Evolutionary conservation across 1,140 invertebrate species (phyloP).

Genomic region (Brachionus rotundiformis): DNA sequence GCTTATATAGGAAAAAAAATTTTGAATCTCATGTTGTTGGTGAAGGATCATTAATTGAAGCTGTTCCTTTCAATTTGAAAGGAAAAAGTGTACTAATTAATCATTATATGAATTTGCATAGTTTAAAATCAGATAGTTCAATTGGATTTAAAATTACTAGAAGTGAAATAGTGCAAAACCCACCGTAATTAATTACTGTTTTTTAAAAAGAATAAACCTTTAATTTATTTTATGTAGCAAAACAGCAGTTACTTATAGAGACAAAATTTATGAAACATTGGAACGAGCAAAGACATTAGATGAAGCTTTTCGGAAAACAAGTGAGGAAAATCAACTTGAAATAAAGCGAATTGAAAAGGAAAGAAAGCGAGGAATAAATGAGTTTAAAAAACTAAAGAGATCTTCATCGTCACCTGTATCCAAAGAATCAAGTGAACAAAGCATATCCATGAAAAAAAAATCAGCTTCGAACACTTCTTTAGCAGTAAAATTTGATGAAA

Average conservation of each 20-base stretch:
- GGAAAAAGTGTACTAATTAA: constrained; percentile 27
- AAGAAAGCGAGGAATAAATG: neutral
- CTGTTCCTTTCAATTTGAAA: constrained; percentile 18
- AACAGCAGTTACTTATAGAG: constrained; percentile 21
- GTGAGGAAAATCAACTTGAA: neutral
- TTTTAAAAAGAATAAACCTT: neutral
- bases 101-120: constrained; percentile 48
- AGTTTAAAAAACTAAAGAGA: neutral
- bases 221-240: constrained; percentile 15
- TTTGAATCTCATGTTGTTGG: constrained; percentile 32
- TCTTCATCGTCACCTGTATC: neutral
- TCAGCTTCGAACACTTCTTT: neutral
- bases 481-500: neutral
- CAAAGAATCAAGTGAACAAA: neutral
- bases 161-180: constrained; percentile 47
- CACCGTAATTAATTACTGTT: neutral
- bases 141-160: constrained; percentile 37
- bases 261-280: constrained; percentile 4
- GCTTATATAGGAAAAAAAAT: neutral
- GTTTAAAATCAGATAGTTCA: constrained; percentile 4
- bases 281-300: constrained; percentile 1
- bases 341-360: neutral
- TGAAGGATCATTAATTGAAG: constrained; percentile 33
- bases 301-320: neutral
- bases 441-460: neutral